These are phyloP conservation scores for Sminthopsis crassicaudata DNA, from an alignment of 2,113 vertebrate species.

Conservation along the genomic window DNA sequence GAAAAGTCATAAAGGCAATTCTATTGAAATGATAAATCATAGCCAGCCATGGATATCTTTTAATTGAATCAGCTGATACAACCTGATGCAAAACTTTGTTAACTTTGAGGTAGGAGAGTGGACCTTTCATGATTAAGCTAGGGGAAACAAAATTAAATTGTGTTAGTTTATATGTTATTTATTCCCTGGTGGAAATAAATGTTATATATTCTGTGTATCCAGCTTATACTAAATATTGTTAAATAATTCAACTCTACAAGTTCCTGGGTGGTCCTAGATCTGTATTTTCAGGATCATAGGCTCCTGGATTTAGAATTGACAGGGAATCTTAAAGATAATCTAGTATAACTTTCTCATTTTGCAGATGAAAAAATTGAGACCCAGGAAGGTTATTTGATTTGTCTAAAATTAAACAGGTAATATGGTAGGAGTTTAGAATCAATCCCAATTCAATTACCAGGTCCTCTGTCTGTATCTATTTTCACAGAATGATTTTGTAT, in stretches of 20 bases:
- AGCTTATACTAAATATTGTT: constrained; percentile 32
- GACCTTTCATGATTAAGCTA: constrained; percentile 59
- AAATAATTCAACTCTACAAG: constrained; percentile 65
- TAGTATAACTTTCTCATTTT: background rate
- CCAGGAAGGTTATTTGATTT: background rate
- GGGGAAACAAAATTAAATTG: background rate
- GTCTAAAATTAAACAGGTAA: background rate
- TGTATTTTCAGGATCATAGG: constrained; percentile 7
- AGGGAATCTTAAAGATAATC: background rate
- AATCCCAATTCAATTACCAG: background rate
- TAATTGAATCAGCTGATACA: constrained; percentile 62
- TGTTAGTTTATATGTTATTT: constrained; percentile 21
- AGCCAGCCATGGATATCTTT: constrained; percentile 34
- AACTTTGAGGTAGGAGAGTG: constrained; percentile 42
- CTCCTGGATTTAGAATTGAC: background rate
- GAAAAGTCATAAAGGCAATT: constrained; percentile 44
- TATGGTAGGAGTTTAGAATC: background rate
- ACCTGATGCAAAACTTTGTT: constrained; percentile 40
- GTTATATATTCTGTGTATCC: constrained; percentile 24
- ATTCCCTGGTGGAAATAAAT: constrained; percentile 38
- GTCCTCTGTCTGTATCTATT: background rate
- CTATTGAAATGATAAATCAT: constrained; percentile 42
- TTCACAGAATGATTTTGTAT: background rate
- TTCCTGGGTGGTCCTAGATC: constrained; percentile 50
- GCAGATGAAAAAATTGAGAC: background rate